phyloP scores from a whole-genome alignment of 2,113 vertebrate species.

The Thalassoma bifasciatum region DNA sequence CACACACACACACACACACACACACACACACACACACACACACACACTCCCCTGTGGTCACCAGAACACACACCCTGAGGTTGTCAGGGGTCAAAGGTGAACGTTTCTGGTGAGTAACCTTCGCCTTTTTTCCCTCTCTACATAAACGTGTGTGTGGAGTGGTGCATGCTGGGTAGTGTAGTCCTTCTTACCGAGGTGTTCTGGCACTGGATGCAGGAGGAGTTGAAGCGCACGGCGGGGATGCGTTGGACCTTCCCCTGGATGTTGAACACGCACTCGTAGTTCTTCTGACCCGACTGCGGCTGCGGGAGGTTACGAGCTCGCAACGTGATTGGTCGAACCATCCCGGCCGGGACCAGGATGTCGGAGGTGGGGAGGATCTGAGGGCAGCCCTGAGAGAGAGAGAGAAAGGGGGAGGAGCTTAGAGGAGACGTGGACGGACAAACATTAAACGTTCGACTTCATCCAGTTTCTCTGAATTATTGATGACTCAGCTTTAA shows the following conservation, averaged over 20 bases:
- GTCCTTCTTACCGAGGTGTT: slow-evolving; percentile 88
- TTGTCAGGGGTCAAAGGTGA: background rate
- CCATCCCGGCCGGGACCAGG: slow-evolving; percentile 88
- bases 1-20: background rate
- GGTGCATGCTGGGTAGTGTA: slow-evolving; percentile 51
- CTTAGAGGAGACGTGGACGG: no score
- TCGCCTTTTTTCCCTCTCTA: background rate
- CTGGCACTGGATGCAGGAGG: slow-evolving; percentile 93
- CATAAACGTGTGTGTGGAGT: background rate
- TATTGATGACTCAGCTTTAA: slow-evolving; percentile 15
- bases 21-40: no score
- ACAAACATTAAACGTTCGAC: no score
- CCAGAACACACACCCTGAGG: slow-evolving; percentile 44
- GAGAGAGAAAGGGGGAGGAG: background rate
- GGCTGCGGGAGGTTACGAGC: slow-evolving; percentile 93
- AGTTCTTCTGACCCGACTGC: slow-evolving; percentile 93
- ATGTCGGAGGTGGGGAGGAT: slow-evolving; percentile 89
- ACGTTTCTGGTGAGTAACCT: no score
- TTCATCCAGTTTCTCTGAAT: background rate
- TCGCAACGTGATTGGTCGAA: slow-evolving; percentile 88
- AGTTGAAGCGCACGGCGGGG: slow-evolving; percentile 91
- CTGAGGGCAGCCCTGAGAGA: slow-evolving; percentile 89
- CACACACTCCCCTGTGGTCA: no score
- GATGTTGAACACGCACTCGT: slow-evolving; percentile 89
- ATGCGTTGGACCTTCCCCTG: slow-evolving; percentile 88